Evolutionary conservation across 1,140 invertebrate species (phyloP).

Genomic region (Zaprionus gabonicus): DNA sequence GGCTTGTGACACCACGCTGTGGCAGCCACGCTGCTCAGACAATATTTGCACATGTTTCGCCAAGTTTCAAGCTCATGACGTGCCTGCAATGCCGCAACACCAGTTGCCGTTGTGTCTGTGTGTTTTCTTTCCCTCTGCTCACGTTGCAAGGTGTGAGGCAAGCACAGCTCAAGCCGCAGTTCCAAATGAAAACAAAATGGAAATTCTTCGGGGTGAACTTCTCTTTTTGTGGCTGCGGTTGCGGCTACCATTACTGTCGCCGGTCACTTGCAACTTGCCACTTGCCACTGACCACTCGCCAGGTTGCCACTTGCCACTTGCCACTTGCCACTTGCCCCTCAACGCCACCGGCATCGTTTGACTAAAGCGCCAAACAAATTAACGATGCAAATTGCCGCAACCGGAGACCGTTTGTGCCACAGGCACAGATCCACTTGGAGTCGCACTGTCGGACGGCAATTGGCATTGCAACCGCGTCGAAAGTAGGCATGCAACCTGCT

Average conservation of each 20-base stretch:
- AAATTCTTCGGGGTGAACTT: background rate
- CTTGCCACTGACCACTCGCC: constrained; percentile 14
- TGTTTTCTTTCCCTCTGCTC: constrained; percentile 2
- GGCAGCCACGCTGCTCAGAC: constrained; percentile 3
- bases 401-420: constrained; percentile 12
- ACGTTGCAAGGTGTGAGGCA: constrained; percentile 31
- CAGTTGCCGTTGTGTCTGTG: background rate
- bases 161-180: background rate
- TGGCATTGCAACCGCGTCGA: constrained; percentile 13
- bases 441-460: background rate
- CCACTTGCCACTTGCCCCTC: background rate
- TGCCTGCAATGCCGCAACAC: constrained; percentile 33
- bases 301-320: constrained; percentile 8
- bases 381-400: constrained; percentile 61
- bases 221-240: constrained; percentile 2
- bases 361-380: constrained; percentile 56
- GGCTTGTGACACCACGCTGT: constrained; percentile 11
- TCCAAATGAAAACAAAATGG: background rate
- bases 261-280: background rate
- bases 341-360: constrained; percentile 14
- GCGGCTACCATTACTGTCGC: constrained; percentile 13
- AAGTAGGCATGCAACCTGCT: background rate
- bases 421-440: background rate
- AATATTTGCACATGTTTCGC: constrained; percentile 34
- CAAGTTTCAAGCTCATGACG: constrained; percentile 30